These are phyloP conservation scores for Astyanax mexicanus DNA, from an alignment of 2,797 vertebrate genomes.

Conservation along the genomic window DNA sequence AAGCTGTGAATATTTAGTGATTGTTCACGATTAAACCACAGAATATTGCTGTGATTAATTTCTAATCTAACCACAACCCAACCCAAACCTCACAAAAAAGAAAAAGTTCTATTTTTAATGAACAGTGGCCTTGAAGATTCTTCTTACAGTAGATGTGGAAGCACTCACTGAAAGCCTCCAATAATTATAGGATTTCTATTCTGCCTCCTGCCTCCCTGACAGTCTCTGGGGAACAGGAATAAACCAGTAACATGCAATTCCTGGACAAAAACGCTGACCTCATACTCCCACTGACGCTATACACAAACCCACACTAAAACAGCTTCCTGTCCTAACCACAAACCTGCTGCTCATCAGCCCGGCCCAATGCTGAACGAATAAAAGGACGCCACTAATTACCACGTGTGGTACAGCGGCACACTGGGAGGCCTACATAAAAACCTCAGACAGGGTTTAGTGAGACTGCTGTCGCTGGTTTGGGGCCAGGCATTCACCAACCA, in stretches of 20 bases:
- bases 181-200: neutral
- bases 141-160: fast-evolving
- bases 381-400: neutral
- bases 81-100: no score
- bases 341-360: neutral
- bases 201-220: no score
- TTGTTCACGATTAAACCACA: no score
- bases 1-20: no score
- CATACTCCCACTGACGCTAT: neutral
- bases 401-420: neutral
- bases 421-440: neutral
- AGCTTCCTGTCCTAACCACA: neutral
- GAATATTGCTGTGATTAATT: no score
- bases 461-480: neutral
- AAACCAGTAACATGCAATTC: neutral
- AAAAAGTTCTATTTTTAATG: no score
- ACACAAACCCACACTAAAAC: neutral
- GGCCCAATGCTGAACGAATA: no score
- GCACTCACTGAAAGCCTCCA: neutral
- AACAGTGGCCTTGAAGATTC: no score
- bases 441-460: neutral
- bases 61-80: no score
- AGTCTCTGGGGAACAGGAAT: neutral
- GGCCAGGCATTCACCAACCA: neutral
- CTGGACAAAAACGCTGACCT: neutral